Evolutionary conservation across 2,888 invertebrate species (phyloP), one percentile per base, ranked within the genome.

Genomic region (Drosophila rubida): DNA sequence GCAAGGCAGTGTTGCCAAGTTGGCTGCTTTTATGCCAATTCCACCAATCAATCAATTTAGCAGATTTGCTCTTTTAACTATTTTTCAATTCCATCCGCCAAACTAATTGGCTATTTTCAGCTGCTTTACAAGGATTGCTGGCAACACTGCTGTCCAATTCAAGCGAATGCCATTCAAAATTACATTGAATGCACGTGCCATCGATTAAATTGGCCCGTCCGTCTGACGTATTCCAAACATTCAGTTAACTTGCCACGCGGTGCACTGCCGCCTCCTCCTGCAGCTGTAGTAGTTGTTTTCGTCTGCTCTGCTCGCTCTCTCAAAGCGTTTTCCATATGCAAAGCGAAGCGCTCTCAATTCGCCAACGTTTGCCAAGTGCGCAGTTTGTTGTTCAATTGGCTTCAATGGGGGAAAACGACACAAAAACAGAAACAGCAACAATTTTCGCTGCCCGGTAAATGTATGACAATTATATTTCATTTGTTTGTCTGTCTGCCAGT

Each of bases 351-450:
- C 4, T 32, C 32, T 35, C 55, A 27, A 75, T 71, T 80, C 48
- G 30, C 46, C 46, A 67, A 45, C 42, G 66, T 23, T 69, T 89
- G 88, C 90, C 88, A 89, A 89, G 63, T 89, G 88, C 88, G 89
- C 85, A 79, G 69, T 85, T 86, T 77, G 69, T 72, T 77, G 64
- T 72, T 80, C 39, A 78, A 71, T 74, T 71, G 68, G 53, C 71
- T 60, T 51, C 65, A 67, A 74, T 60, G 49, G 58, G 57, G 37
- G 32, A 32, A 32, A 32, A 32, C n/a, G 32, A 9, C 9, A 27
- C 9, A n/a, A 32, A 68, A 63, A 41, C 37, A 30, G 48, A 22
- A 63, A 77, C 41, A 74, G 61, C 60, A 63, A 58, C 19, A 19
- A 49, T 58, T 27, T n/a, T 63, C 42, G 32, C 16, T 13, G 62